These are phyloP conservation scores for Campoplex capitator DNA, from an alignment of 2,888 invertebrate species.

Conservation along the genomic window DNA sequence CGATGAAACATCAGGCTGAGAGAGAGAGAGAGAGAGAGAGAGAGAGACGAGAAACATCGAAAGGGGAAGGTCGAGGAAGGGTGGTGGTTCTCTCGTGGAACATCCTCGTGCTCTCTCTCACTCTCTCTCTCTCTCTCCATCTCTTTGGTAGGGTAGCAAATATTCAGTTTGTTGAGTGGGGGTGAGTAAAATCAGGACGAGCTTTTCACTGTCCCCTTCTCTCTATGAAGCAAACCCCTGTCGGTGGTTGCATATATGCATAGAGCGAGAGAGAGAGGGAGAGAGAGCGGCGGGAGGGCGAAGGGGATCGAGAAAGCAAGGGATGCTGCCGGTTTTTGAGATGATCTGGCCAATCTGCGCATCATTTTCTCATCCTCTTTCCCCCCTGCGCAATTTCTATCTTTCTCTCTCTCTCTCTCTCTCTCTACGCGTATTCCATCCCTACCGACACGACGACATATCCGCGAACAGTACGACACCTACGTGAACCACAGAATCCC, in stretches of 20 bases:
- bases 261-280: constrained; percentile 37
- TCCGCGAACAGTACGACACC: constrained; percentile 56
- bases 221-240: constrained; percentile 18
- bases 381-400: constrained; percentile 60
- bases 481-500: constrained; percentile 48
- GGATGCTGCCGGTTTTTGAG: constrained; percentile 83
- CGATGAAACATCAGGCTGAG: constrained; percentile 62
- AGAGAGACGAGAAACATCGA: constrained; percentile 43
- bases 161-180: constrained; percentile 35
- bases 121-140: background rate
- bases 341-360: constrained; percentile 85
- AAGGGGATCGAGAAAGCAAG: constrained; percentile 59
- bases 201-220: constrained; percentile 4
- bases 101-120: constrained; percentile 29
- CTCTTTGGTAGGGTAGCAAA: constrained; percentile 27
- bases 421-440: constrained; percentile 66
- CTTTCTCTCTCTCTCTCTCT: constrained; percentile 47
- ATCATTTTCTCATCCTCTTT: constrained; percentile 82
- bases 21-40: constrained; percentile 36
- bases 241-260: constrained; percentile 46
- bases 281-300: constrained; percentile 61
- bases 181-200: constrained; percentile 57
- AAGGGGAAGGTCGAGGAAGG: constrained; percentile 24
- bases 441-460: constrained; percentile 54
- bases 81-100: constrained; percentile 45